Evolutionary conservation across 1,140 invertebrate species (phyloP).

Genomic region (Dolichoris vasculosae): DNA sequence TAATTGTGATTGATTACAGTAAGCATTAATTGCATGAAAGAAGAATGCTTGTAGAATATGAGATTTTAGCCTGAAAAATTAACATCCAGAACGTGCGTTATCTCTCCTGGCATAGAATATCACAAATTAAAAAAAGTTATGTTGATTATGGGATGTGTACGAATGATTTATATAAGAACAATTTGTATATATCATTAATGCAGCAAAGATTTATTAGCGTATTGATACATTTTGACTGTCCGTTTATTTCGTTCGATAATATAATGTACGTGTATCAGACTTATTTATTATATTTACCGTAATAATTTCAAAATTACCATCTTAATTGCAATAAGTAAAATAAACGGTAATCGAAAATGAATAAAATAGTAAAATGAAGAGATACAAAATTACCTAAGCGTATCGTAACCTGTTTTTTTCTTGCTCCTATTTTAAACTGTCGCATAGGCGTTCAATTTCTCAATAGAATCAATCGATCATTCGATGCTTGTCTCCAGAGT

Average conservation of each 20-base stretch:
- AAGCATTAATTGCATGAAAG: conserved; percentile 1
- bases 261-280: not conserved
- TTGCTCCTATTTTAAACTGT: not conserved
- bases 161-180: not conserved
- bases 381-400: too few relatives aligned
- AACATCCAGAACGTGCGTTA: not conserved
- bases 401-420: too few relatives aligned
- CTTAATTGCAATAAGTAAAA: not conserved
- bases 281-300: not conserved
- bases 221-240: not conserved
- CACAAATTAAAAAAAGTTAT: not conserved
- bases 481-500: not conserved
- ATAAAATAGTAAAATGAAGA: too few relatives aligned
- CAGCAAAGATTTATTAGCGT: not conserved
- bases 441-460: not conserved
- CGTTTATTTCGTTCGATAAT: not conserved
- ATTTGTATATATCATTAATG: not conserved
- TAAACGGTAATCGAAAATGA: not conserved
- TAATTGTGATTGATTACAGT: not conserved
- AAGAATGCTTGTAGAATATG: conserved; percentile 10
- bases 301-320: not conserved
- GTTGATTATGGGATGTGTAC: not conserved
- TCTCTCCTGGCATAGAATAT: not conserved
- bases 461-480: not conserved
- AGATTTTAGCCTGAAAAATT: not conserved